phyloP scores from a whole-genome alignment of 2,797 vertebrate species.

The Enteromius thamalakanensis region DNA sequence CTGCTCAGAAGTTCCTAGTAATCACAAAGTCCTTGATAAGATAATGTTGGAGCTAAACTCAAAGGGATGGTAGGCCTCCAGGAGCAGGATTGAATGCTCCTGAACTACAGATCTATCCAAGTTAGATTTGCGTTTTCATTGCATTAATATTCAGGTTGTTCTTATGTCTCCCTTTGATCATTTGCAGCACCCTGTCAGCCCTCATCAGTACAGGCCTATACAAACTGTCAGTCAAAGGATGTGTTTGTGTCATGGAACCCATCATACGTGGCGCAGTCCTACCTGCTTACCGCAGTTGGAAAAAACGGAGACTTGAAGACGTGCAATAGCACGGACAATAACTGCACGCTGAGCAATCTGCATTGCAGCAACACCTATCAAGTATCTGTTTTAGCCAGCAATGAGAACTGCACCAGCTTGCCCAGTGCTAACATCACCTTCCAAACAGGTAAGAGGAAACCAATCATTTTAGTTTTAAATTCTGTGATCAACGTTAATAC shows the following conservation, averaged over 20 bases:
- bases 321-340: conserved; percentile 62
- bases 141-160: not conserved
- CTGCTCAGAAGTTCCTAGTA: not conserved
- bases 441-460: conserved; percentile 65
- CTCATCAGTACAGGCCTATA: conserved; percentile 46
- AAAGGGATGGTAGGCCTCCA: not conserved
- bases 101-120: not conserved
- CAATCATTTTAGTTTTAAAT: not conserved
- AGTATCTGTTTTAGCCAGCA: conserved; percentile 60
- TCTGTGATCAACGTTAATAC: not conserved
- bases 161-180: not conserved
- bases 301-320: conserved; percentile 57
- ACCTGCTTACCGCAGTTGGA: conserved; percentile 60
- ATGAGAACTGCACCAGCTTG: conserved; percentile 72
- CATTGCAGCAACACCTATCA: conserved; percentile 51
- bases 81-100: not conserved
- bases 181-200: conserved; percentile 72
- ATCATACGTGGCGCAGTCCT: conserved; percentile 69
- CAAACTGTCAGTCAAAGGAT: conserved; percentile 61
- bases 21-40: not conserved
- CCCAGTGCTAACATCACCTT: conserved; percentile 65
- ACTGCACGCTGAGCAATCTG: conserved; percentile 67
- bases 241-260: conserved; percentile 70
- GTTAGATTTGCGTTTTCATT: not conserved
- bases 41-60: not conserved